Conservation (phyloP, 2,797 vertebrate species). For the Phylloscopus collybita region DNA sequence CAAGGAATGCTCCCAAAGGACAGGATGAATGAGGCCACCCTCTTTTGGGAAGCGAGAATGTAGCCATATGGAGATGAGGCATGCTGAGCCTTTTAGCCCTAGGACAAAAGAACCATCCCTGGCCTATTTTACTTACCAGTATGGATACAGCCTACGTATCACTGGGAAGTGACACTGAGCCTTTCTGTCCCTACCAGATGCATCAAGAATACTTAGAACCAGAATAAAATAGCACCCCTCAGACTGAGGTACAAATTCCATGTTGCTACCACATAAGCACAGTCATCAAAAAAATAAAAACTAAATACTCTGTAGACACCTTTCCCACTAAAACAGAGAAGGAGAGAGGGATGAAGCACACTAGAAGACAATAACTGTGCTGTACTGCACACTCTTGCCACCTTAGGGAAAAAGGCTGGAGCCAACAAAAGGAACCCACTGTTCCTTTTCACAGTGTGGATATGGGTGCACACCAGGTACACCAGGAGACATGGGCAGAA, state of each 20-base stretch:
- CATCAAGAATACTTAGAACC: not conserved
- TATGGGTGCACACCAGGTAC: not conserved
- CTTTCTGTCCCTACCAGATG: not conserved
- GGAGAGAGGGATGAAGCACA: not conserved
- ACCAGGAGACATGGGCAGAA: not conserved
- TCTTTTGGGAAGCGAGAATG: not conserved
- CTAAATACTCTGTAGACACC: not conserved
- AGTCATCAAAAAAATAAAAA: not conserved
- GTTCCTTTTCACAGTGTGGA: not conserved
- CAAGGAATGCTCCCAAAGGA: not conserved
- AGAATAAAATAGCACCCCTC: not conserved
- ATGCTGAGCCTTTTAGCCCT: conserved; percentile 13
- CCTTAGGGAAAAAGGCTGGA: not conserved
- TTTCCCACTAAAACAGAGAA: not conserved
- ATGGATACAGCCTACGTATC: not conserved
- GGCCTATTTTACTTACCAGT: not conserved
- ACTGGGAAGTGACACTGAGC: not conserved
- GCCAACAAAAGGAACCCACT: not conserved
- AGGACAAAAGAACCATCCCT: not conserved
- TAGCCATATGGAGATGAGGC: not conserved
- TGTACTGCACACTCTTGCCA: not conserved
- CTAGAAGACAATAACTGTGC: not conserved
- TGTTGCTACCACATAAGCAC: not conserved
- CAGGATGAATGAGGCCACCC: conserved; percentile 21
- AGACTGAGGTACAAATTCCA: not conserved